Base-by-base conservation (phyloP, 2,113 vertebrate genomes). In the Sapajus apella region DNA sequence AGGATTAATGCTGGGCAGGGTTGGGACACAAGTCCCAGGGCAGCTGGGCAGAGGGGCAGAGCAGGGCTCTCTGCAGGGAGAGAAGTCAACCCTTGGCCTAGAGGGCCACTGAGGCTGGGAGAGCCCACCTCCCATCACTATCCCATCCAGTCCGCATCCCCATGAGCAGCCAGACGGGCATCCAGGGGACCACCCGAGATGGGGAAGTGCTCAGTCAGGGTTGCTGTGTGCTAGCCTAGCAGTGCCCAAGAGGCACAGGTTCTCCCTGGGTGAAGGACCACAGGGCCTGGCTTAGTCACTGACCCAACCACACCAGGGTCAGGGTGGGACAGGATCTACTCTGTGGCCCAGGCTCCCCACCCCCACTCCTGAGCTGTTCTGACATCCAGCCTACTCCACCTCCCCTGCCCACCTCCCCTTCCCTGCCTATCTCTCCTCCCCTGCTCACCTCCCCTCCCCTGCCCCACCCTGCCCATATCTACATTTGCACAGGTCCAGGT, bases 241-340 rank as follows among this genome's bases (percentile, higher is more conserved):
- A 25, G 7, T 61, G 16, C 35, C 50, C 1, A 14, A 56, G 7
- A 68, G 58, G 40, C 3, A 6, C 72, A 35, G 18, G 18, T 4
- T 75, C 20, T 47, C 21, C 21, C 18, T 27, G 12, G 25, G 37
- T 13, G 11, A 27, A 76, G 25, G 5, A 32, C n/a, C 5, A 4
- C 27, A 2, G 25, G 17, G 14, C 6, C 40, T 81, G 5, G 2
- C 2, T 55, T 30, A 17, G n/a, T 18, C 2, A 6, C 21, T 2
- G 37, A 27, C 13, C 55, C 68, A 80, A 11, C 18, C 27, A 37
- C 32, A 86, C 21, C 6, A 37, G 25, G 16, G 27, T 50, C 35
- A 61, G 35, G 40, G 23, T 4, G 21, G 35, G 30, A 58, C 17
- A 35, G 56, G 20, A 5, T 45, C 66, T 11, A 12, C 66, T 86